A percentile compares a stretch with the other conserved stretches of the same genome.
These are phyloP conservation scores for Columba janthina DNA, from an alignment of 2,113 vertebrate genomes.

Conservation along the genomic window DNA sequence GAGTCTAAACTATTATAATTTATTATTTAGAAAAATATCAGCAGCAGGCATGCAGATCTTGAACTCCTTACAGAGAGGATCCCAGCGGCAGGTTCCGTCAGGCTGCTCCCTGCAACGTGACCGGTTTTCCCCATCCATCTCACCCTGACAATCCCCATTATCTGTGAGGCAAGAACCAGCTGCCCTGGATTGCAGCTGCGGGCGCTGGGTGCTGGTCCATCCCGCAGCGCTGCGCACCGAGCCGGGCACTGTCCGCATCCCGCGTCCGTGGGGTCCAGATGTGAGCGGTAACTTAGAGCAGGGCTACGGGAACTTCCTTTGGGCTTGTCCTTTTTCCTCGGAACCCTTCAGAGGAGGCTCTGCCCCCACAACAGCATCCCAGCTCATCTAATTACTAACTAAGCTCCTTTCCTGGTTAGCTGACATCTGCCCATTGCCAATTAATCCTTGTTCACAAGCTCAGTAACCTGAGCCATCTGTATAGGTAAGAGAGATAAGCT, in stretches of 20 bases:
- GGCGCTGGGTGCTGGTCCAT: not conserved
- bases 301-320: not conserved
- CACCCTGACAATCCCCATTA: not conserved
- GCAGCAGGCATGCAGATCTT: not conserved
- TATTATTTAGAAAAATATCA: not conserved
- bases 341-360: not conserved
- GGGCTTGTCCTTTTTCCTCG: not conserved
- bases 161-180: not conserved
- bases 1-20: not conserved
- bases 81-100: not conserved
- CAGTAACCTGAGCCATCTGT: slow-evolving; percentile 45
- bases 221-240: not conserved
- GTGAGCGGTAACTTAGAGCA: not conserved
- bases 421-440: slow-evolving; percentile 52
- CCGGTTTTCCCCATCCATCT: not conserved
- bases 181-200: not conserved
- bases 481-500: slow-evolving; percentile 38
- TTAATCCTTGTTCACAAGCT: not conserved
- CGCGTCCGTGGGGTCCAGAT: rapidly evolving
- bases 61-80: not conserved
- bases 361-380: not conserved
- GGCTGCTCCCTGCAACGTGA: not conserved
- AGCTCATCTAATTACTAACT: not conserved
- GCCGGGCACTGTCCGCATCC: not conserved
- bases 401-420: slow-evolving; percentile 16